Evolutionary conservation across 2,888 invertebrate species (phyloP).

Genomic region (Hipparchia semele): DNA sequence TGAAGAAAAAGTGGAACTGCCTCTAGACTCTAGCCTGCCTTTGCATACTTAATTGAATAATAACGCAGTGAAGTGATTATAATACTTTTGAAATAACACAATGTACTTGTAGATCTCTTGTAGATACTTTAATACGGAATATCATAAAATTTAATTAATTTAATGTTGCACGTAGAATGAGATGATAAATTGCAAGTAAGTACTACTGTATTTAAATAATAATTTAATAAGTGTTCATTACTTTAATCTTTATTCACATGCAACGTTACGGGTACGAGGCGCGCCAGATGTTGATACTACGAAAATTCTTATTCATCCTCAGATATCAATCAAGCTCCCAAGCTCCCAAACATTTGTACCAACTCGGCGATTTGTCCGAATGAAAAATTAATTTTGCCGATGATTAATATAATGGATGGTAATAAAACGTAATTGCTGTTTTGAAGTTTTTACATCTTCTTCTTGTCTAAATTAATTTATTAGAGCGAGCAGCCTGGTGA

Average conservation of each 20-base stretch:
- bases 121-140: too few species aligned
- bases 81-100: too few species aligned
- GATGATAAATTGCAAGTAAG: not conserved
- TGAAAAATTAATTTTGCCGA: constrained; percentile 82
- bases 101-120: too few species aligned
- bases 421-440: constrained; percentile 82
- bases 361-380: constrained; percentile 78
- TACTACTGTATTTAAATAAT: not conserved
- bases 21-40: too few species aligned
- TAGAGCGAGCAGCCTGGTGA: constrained; percentile 42
- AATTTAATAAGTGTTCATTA: constrained; percentile 11
- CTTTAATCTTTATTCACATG: constrained; percentile 39
- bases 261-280: constrained; percentile 32
- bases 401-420: constrained; percentile 80
- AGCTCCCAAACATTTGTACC: constrained; percentile 71
- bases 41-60: too few species aligned
- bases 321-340: constrained; percentile 74
- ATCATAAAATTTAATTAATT: too few species aligned
- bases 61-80: too few species aligned
- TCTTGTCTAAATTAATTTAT: constrained; percentile 81
- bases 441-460: constrained; percentile 81
- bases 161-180: too few species aligned
- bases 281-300: constrained; percentile 51
- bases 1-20: too few species aligned
- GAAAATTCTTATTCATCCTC: constrained; percentile 58